Conservation (phyloP, 2,113 vertebrate species). For the Marcusenius ussheri region DNA sequence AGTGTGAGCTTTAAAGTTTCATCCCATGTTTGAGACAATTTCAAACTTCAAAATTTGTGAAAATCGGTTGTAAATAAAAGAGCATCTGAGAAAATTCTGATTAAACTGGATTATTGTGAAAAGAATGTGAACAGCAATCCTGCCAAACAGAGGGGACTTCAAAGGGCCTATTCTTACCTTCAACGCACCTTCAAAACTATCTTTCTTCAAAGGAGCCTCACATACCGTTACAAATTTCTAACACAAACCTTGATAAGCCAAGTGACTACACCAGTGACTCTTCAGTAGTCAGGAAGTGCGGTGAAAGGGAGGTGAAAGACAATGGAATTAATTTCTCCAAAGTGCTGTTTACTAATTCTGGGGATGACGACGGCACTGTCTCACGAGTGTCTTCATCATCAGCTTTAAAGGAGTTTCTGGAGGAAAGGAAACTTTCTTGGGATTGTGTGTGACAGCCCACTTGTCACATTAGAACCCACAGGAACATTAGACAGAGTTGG, state of each 20-base stretch:
- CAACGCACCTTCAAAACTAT: not conserved
- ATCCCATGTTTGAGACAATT: not conserved
- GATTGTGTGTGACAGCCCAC: not conserved
- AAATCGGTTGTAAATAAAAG: not conserved
- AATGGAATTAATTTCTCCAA: slow-evolving; percentile 3
- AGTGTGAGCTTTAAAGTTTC: not conserved
- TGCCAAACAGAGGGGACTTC: not conserved
- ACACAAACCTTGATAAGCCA: slow-evolving; percentile 24
- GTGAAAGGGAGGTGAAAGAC: not conserved
- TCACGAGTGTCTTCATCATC: slow-evolving; percentile 25
- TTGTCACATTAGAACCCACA: not conserved
- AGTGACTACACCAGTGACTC: not conserved
- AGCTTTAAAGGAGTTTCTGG: not conserved
- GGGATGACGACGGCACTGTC: slow-evolving; percentile 16
- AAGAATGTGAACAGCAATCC: not conserved
- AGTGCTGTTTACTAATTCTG: slow-evolving; percentile 26
- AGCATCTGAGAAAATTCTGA: not conserved
- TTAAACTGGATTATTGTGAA: slow-evolving; percentile 7
- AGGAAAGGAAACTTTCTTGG: not conserved
- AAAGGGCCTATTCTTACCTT: not conserved
- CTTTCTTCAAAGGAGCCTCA: slow-evolving; percentile 18
- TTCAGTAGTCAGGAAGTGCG: not conserved
- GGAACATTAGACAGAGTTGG: not conserved
- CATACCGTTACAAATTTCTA: slow-evolving; percentile 15
- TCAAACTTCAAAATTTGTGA: not conserved